phyloP scores from a whole-genome alignment of 2,888 invertebrate species.

The Bugula neritina region DNA sequence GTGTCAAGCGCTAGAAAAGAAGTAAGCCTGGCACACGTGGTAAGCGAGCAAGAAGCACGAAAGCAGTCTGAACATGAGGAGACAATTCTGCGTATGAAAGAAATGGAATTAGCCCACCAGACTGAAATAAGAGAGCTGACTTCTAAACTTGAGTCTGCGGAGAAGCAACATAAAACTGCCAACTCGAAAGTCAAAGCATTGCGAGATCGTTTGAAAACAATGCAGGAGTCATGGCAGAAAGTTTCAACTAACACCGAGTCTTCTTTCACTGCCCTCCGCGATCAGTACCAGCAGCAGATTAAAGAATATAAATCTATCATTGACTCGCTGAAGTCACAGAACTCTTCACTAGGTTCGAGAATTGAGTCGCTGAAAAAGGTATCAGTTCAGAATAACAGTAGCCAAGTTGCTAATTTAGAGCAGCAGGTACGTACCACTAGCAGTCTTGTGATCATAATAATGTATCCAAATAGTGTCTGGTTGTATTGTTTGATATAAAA shows the following conservation, averaged over 20 bases:
- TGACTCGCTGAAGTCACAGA: slow-evolving; percentile 10
- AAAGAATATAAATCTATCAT: slow-evolving; percentile 23
- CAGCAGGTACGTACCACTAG: slow-evolving; percentile 5
- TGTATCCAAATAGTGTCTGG: too few relatives aligned
- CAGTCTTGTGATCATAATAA: too few relatives aligned
- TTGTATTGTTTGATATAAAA: too few relatives aligned
- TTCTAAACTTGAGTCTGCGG: background rate
- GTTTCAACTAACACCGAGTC: slow-evolving; percentile 6
- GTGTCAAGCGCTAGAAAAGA: background rate
- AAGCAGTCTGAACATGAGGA: background rate
- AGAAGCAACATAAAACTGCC: slow-evolving; percentile 16
- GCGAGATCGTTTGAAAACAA: slow-evolving; percentile 3
- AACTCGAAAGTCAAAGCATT: slow-evolving; percentile 17
- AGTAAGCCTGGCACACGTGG: background rate
- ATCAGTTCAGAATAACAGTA: background rate
- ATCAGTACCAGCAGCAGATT: slow-evolving; percentile 26
- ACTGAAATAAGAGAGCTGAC: background rate
- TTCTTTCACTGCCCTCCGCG: slow-evolving; percentile 12
- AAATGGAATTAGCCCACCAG: background rate
- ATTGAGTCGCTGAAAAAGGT: slow-evolving; percentile 21
- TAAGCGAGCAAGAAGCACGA: background rate
- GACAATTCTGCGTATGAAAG: background rate
- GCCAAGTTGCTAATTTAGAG: slow-evolving; percentile 15
- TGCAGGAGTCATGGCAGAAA: slow-evolving; percentile 24
- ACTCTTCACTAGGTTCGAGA: background rate